Percentiles rank a stretch among this genome's conserved stretches.
These are phyloP conservation scores for Hyles lineata DNA, from an alignment of 2,888 invertebrate species.

Conservation along the genomic window DNA sequence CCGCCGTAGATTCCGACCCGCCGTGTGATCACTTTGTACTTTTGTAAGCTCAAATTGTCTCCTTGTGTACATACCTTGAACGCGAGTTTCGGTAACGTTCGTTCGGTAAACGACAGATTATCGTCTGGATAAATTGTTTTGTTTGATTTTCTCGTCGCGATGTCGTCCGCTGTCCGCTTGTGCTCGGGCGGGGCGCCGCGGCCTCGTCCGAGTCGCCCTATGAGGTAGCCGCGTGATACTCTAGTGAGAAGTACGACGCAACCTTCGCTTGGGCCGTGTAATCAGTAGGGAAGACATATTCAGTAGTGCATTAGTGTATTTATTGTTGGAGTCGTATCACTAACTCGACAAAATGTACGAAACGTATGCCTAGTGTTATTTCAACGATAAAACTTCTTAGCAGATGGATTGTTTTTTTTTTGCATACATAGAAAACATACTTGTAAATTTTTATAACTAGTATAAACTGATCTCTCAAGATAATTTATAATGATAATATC, in stretches of 20 bases:
- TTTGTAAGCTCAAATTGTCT: constrained; percentile 83
- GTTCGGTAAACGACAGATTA: constrained; percentile 75
- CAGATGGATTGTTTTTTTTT: constrained; percentile 65
- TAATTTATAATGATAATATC: constrained; percentile 82
- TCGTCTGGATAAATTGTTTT: constrained; percentile 71
- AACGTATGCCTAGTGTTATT: constrained; percentile 73
- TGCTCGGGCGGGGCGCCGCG: not conserved
- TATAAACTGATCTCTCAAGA: constrained; percentile 83
- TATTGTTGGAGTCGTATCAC: constrained; percentile 73
- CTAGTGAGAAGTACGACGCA: constrained; percentile 30
- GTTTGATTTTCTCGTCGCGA: constrained; percentile 62
- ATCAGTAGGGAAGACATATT: constrained; percentile 72
- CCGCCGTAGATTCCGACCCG: constrained; percentile 79
- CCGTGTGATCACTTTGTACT: constrained; percentile 83
- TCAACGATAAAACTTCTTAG: constrained; percentile 69
- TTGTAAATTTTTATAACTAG: constrained; percentile 84
- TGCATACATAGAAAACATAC: constrained; percentile 76
- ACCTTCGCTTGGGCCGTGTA: constrained; percentile 72
- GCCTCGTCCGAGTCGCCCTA: constrained; percentile 7
- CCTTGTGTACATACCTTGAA: constrained; percentile 80
- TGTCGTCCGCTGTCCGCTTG: constrained; percentile 40
- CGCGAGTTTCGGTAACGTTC: constrained; percentile 68
- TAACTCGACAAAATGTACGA: constrained; percentile 66
- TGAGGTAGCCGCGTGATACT: constrained; percentile 28
- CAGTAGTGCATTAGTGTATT: constrained; percentile 78